These are phyloP conservation scores for Tapirus indicus DNA, from an alignment of 2,797 vertebrate genomes.

Conservation along the genomic window DNA sequence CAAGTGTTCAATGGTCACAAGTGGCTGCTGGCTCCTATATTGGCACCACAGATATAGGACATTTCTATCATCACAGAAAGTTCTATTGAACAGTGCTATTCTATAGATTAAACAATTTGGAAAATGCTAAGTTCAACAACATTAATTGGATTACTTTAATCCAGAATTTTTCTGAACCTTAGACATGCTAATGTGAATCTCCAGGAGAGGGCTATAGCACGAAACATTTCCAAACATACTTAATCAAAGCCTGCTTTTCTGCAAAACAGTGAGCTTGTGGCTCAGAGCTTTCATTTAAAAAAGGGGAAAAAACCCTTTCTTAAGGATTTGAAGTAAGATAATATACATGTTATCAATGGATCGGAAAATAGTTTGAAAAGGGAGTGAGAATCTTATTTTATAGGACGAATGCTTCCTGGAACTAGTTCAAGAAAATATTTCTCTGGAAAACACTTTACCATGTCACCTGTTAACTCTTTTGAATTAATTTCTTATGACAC, in stretches of 20 bases:
- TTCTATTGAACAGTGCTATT: not conserved
- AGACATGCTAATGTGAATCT: not conserved
- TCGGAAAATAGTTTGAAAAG: not conserved
- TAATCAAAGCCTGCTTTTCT: conserved; percentile 9
- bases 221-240: not conserved
- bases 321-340: not conserved
- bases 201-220: not conserved
- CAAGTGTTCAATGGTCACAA: not conserved
- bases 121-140: not conserved
- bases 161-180: not conserved
- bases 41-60: not conserved
- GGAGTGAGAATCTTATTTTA: not conserved
- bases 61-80: not conserved
- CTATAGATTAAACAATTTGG: not conserved
- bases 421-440: not conserved
- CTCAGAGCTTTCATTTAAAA: not conserved
- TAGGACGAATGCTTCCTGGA: not conserved
- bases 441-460: not conserved
- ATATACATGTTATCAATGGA: not conserved
- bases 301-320: not conserved
- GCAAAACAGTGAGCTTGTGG: not conserved
- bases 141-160: not conserved
- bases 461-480: not conserved
- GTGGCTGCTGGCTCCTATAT: not conserved
- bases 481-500: not conserved